phyloP scores from a whole-genome alignment of 2,113 vertebrate genomes.

The Aramus guarauna region DNA sequence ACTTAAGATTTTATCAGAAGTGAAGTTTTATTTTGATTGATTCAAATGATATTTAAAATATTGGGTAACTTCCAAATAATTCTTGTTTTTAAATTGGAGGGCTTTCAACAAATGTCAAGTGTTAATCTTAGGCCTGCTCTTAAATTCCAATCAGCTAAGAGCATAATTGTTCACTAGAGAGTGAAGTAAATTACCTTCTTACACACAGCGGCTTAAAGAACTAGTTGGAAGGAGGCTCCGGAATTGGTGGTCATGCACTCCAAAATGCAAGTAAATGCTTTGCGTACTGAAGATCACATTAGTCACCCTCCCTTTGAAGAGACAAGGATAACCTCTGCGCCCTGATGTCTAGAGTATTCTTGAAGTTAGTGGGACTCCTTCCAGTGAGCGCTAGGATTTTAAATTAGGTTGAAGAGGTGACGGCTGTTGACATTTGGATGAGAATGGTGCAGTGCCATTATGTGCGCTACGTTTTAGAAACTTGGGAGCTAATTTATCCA shows the following conservation, averaged over 20 bases:
- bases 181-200: slow-evolving; percentile 31
- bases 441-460: not conserved
- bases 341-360: not conserved
- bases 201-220: not conserved
- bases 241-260: not conserved
- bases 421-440: not conserved
- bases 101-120: slow-evolving; percentile 65
- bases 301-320: not conserved
- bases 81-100: slow-evolving; percentile 18
- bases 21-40: slow-evolving; percentile 24
- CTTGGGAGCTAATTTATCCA: not conserved
- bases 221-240: not conserved
- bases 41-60: slow-evolving; percentile 20
- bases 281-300: not conserved
- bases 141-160: slow-evolving; percentile 58
- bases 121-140: slow-evolving; percentile 35
- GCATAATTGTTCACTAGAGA: slow-evolving; percentile 46
- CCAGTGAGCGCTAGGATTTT: not conserved
- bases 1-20: not conserved
- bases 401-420: not conserved
- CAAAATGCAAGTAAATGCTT: not conserved
- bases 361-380: not conserved
- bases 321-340: not conserved
- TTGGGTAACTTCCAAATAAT: slow-evolving; percentile 19
- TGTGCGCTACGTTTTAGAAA: accelerated